Evolutionary conservation across 2,888 invertebrate genomes (phyloP).

Genomic region (Drepanosiphum platanoidis): DNA sequence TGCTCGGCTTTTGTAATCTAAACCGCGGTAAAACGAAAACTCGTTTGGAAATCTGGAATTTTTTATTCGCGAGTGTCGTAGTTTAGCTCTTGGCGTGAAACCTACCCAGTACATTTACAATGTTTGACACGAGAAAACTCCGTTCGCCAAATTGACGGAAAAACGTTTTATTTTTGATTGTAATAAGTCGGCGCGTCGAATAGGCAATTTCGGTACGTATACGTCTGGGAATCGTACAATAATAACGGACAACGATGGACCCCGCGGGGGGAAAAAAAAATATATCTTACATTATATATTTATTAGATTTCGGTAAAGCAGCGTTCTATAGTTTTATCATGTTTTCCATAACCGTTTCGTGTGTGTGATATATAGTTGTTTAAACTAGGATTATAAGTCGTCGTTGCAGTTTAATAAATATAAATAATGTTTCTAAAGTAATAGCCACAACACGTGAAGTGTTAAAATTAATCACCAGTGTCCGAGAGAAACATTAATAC

Average conservation of each 20-base stretch:
- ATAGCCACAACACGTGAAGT: not conserved
- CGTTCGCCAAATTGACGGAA: not conserved
- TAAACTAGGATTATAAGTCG: not conserved
- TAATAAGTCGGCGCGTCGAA: constrained; percentile 9
- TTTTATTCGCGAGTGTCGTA: no score
- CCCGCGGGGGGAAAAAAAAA: not conserved
- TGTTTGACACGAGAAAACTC: not conserved
- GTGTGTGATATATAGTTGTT: not conserved
- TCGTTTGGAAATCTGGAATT: no score
- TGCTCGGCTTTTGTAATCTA: no score
- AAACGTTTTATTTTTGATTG: constrained; percentile 1
- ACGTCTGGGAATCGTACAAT: not conserved
- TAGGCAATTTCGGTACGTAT: constrained; percentile 41
- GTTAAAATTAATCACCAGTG: not conserved
- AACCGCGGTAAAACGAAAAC: no score
- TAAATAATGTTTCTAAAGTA: no score
- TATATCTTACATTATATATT: no score
- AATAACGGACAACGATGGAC: not conserved
- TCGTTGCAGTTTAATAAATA: no score
- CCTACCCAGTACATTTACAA: not conserved
- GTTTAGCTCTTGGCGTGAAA: not conserved
- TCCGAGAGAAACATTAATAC: no score
- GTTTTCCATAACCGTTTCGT: not conserved
- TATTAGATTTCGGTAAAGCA: not conserved
- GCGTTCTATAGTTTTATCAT: not conserved